These are phyloP conservation scores for Rhinella marina DNA, from an alignment of 2,797 vertebrate species.

Conservation along the genomic window DNA sequence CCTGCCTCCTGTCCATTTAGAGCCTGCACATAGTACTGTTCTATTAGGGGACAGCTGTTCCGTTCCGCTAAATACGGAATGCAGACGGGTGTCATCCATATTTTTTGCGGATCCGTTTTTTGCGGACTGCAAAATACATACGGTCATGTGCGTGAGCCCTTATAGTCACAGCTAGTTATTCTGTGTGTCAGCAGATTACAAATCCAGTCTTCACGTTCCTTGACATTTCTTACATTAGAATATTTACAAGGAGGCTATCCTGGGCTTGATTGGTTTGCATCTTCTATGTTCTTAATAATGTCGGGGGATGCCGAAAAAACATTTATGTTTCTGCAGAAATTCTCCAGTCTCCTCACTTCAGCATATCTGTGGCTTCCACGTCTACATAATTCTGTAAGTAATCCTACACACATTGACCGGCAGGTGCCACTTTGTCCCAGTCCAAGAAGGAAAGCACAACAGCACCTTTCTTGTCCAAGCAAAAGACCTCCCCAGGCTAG, in stretches of 20 bases:
- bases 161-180: not conserved
- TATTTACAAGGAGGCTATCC: constrained; percentile 75
- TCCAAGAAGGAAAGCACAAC: not conserved
- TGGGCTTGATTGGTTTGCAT: constrained; percentile 91
- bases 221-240: constrained; percentile 68
- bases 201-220: not conserved
- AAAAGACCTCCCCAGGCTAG: no score
- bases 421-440: not conserved
- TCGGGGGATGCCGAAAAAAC: constrained; percentile 80
- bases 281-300: constrained; percentile 90
- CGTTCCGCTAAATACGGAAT: no score
- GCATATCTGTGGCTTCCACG: constrained; percentile 91
- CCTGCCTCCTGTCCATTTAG: no score
- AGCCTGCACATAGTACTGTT: no score
- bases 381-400: constrained; percentile 70
- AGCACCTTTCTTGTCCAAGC: no score
- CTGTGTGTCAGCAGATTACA: not conserved
- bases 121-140: no score
- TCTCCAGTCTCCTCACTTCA: constrained; percentile 84
- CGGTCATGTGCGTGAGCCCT: no score
- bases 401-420: not conserved
- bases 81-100: no score
- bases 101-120: no score
- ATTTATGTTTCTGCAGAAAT: constrained; percentile 79
- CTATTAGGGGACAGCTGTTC: no score